Percentiles rank a stretch among this genome's conserved stretches.
These are phyloP conservation scores for Aurelia aurita DNA, from an alignment of 30 jellyfish, hydroid and myxozoan species.

Conservation along the genomic window DNA sequence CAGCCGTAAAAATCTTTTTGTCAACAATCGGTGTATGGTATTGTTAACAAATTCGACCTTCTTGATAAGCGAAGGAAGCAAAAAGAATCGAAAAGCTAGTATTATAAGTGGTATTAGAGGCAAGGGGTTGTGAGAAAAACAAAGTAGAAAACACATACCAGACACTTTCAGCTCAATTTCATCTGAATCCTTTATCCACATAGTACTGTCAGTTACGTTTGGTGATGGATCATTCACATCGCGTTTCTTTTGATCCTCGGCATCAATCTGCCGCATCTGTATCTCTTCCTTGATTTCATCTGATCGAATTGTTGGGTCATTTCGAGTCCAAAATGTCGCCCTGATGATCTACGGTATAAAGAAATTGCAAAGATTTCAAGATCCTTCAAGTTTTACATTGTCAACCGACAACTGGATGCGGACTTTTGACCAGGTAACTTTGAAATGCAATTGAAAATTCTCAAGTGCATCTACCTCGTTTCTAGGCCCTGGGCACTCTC, in stretches of 20 bases:
- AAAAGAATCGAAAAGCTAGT: no score
- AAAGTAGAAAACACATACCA: constrained; percentile 5
- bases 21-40: no score
- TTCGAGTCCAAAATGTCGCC: constrained; percentile 91
- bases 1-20: no score
- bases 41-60: no score
- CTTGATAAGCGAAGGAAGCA: no score
- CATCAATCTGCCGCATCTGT: constrained; percentile 72
- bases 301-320: constrained; percentile 74
- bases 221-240: not conserved
- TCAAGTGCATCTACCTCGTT: no score
- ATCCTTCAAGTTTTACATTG: no score
- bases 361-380: not conserved
- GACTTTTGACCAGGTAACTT: no score
- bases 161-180: constrained; percentile 6
- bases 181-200: constrained; percentile 46
- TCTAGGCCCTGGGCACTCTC: no score
- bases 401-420: no score
- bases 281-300: constrained; percentile 84
- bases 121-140: not conserved
- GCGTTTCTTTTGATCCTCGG: constrained; percentile 45
- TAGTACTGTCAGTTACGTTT: constrained; percentile 2
- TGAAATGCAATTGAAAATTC: no score
- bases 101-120: not conserved
- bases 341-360: constrained; percentile 60